Conservation (phyloP, 2,888 invertebrate species). For the Acanthococcus lagerstroemiae region DNA sequence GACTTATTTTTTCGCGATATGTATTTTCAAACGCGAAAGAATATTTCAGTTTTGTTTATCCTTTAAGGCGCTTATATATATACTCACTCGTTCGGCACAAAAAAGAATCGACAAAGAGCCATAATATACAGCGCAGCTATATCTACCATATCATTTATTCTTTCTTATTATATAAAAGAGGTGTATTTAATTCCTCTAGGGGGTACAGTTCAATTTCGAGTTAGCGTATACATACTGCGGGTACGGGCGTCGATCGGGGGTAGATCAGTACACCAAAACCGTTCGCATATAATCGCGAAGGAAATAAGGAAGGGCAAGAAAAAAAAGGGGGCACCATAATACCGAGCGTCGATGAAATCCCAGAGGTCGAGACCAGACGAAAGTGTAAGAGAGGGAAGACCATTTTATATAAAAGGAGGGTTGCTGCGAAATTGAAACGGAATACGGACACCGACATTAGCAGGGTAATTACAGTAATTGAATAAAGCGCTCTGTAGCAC, state of each 20-base stretch:
- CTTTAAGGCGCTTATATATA: no score
- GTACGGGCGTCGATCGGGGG: neutral
- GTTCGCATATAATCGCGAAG: slow-evolving; percentile 7
- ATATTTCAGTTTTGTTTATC: no score
- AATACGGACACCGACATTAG: neutral
- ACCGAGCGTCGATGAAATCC: slow-evolving; percentile 9
- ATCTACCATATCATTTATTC: slow-evolving; percentile 9
- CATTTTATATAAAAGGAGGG: slow-evolving; percentile 11
- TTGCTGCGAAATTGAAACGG: slow-evolving; percentile 15
- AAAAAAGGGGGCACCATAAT: slow-evolving; percentile 8
- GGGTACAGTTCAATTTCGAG: slow-evolving; percentile 18
- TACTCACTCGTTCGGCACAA: no score
- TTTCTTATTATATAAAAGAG: neutral
- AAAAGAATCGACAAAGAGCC: no score
- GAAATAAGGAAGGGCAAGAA: neutral
- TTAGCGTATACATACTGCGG: neutral
- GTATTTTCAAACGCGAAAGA: no score
- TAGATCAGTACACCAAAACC: neutral
- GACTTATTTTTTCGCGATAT: no score
- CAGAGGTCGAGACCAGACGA: slow-evolving; percentile 7
- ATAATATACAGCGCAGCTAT: no score
- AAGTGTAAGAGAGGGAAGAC: slow-evolving; percentile 2
- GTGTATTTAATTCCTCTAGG: slow-evolving; percentile 22
- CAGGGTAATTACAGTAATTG: slow-evolving; percentile 22
- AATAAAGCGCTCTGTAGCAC: slow-evolving; percentile 7